A percentile compares a stretch with the other conserved stretches of the same genome.
Evolutionary conservation across 2,797 vertebrate species (phyloP).

Genomic region (Ceryle rudis): DNA sequence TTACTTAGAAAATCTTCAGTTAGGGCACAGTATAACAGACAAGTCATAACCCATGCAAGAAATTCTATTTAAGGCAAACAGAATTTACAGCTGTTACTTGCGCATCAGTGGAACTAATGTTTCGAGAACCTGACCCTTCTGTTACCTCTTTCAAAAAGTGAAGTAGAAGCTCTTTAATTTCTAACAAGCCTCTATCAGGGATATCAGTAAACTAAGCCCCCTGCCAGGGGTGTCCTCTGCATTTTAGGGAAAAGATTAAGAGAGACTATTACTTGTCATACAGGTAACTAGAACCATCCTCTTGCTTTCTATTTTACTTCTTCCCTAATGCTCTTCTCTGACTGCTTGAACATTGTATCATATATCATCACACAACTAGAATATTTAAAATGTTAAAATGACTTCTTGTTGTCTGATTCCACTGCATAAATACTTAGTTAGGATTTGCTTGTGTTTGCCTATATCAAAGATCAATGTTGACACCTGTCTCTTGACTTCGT

Average conservation of each 20-base stretch:
- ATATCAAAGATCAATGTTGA: background rate
- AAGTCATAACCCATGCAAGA: background rate
- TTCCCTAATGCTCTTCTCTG: background rate
- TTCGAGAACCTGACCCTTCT: background rate
- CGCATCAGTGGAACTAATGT: background rate
- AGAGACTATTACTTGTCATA: background rate
- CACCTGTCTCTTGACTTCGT: background rate
- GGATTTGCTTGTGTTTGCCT: background rate
- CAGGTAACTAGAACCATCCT: background rate
- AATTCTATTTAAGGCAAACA: background rate
- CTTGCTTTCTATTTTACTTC: background rate
- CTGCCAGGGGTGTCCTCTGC: background rate
- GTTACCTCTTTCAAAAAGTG: background rate
- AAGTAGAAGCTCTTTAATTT: background rate
- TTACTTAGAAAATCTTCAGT: background rate
- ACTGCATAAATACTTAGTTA: background rate
- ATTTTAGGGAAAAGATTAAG: background rate
- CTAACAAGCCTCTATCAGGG: background rate
- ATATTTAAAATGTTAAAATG: background rate
- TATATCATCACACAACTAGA: background rate
- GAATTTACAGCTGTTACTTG: background rate
- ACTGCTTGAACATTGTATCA: background rate
- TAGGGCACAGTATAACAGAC: background rate
- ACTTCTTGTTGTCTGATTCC: background rate
- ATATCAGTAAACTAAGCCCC: background rate